These are phyloP conservation scores for Osmoderma eremita DNA, from an alignment of 2,888 invertebrate genomes.

Conservation along the genomic window DNA sequence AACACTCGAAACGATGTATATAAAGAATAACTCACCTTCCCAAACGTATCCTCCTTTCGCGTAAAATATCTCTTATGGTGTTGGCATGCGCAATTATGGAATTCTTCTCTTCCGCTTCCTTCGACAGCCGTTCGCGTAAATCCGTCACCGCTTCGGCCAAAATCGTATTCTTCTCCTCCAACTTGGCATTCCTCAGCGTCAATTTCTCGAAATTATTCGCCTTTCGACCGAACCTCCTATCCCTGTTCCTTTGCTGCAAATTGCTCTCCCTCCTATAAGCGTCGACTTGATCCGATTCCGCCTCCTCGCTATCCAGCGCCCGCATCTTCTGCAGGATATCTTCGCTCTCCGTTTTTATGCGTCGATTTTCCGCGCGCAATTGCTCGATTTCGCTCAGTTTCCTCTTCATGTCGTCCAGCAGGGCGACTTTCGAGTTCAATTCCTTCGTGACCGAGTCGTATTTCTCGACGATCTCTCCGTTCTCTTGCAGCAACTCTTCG, in stretches of 20 bases:
- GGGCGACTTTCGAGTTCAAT: slow-evolving; percentile 4
- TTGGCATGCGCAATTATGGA: slow-evolving; percentile 10
- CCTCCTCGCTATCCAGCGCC: slow-evolving; percentile 5
- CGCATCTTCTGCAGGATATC: slow-evolving; percentile 16
- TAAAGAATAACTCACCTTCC: slow-evolving; percentile 23
- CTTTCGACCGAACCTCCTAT: slow-evolving; percentile 1
- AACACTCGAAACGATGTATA: too few relatives aligned
- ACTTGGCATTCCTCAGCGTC: slow-evolving; percentile 13
- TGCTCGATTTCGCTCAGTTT: slow-evolving; percentile 13
- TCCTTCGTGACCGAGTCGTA: slow-evolving; percentile 15
- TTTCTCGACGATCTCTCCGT: slow-evolving; percentile 9
- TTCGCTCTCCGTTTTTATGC: slow-evolving; percentile 14
- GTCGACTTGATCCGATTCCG: slow-evolving; percentile 24
- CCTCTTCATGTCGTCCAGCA: slow-evolving; percentile 19
- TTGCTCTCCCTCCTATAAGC: neutral
- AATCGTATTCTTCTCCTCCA: slow-evolving; percentile 29
- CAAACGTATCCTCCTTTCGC: slow-evolving; percentile 31
- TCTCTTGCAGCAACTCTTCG: slow-evolving; percentile 25
- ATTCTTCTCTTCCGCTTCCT: slow-evolving; percentile 20
- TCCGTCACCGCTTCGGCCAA: slow-evolving; percentile 25
- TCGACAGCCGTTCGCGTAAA: slow-evolving; percentile 8
- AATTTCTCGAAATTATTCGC: slow-evolving; percentile 31
- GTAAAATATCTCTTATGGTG: slow-evolving; percentile 20
- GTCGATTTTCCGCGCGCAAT: slow-evolving; percentile 14
- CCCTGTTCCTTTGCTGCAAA: slow-evolving; percentile 2